Evolutionary conservation across 1,140 invertebrate genomes (phyloP), one percentile per base, ranked within the genome.

Genomic region (Bilobella aurantiaca): DNA sequence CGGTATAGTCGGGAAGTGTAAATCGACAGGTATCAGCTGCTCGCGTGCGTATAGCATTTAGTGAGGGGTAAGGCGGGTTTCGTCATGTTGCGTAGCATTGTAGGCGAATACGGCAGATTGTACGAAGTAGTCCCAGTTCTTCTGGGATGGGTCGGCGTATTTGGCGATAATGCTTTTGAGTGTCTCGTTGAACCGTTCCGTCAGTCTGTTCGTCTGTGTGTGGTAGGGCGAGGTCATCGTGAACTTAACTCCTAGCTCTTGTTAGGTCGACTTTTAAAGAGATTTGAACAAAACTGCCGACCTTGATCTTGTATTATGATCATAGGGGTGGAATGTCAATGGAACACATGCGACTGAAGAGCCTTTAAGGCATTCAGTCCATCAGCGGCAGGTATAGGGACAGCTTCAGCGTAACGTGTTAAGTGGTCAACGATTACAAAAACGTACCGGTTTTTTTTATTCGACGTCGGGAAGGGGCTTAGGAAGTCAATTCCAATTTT

Each of bases 21-120:
- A n/a, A 21, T 67, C 61, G 0, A 32, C 30, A 1, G 77, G 74
- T 25, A 73, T 62, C 27, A 66, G 72, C 16, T 77, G 74, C 64
- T 77, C 75, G 58, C 68, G 65, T 16, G 78, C 79, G 58, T 78
- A 80, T n/a, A 81, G n/a, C 2, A 81, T 30, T 73, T 79, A 76
- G 62, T 77, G 76, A 1, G 79, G 77, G 12, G 75, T 68, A 65
- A 73, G 77, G 12, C 73, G 71, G 0, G 77, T 81, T 0, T 74
- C 71, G 46, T 66, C 66, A 62, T 82, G 80, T 1, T 74, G 30
- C 76, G 72, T 0, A 77, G n/a, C n/a, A n/a, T n/a, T n/a, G 62
- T 79, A 78, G 3, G 74, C 75, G 67, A 79, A 80, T 14, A 75
- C 75, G 0, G 78, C 78, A n/a, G 75, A 75, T 1, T 73, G 74